A percentile compares a stretch with the other conserved stretches of the same genome.
These are phyloP conservation scores for Tretioscincus oriximinensis DNA, from an alignment of 2,113 vertebrate genomes.

Conservation along the genomic window DNA sequence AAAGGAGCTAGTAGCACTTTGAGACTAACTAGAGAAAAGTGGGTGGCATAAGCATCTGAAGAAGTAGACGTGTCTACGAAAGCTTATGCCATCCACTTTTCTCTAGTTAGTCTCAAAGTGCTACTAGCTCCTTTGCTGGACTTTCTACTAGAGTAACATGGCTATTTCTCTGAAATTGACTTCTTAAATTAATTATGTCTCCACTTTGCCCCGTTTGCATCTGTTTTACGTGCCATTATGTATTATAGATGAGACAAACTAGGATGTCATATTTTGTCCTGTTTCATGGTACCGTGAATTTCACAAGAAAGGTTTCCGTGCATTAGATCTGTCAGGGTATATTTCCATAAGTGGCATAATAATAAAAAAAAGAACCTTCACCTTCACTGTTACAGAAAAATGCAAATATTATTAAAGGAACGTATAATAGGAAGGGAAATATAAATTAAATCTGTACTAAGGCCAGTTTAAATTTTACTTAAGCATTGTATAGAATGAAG, in stretches of 20 bases:
- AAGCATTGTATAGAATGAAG: not conserved
- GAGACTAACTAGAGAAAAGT: too few species aligned
- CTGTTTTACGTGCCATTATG: not conserved
- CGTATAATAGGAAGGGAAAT: not conserved
- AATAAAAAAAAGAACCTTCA: not conserved
- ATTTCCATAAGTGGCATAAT: accelerated
- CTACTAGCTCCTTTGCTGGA: too few species aligned
- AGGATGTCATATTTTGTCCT: constrained; percentile 2
- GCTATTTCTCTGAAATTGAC: too few species aligned
- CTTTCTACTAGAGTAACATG: too few species aligned
- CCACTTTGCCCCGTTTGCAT: not conserved
- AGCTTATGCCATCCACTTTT: too few species aligned
- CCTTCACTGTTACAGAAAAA: not conserved
- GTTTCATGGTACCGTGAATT: not conserved
- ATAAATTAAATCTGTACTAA: not conserved
- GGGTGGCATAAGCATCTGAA: too few species aligned
- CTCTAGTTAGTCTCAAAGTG: too few species aligned
- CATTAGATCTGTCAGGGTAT: accelerated
- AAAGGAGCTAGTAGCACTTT: too few species aligned
- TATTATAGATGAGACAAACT: not conserved
- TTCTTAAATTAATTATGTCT: constrained; percentile 34
- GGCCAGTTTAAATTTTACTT: not conserved
- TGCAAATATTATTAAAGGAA: not conserved
- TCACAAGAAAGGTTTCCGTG: accelerated
- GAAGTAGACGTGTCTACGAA: too few species aligned